phyloP scores from a whole-genome alignment of 2,113 vertebrate genomes.

The Chloropsis hardwickii region DNA sequence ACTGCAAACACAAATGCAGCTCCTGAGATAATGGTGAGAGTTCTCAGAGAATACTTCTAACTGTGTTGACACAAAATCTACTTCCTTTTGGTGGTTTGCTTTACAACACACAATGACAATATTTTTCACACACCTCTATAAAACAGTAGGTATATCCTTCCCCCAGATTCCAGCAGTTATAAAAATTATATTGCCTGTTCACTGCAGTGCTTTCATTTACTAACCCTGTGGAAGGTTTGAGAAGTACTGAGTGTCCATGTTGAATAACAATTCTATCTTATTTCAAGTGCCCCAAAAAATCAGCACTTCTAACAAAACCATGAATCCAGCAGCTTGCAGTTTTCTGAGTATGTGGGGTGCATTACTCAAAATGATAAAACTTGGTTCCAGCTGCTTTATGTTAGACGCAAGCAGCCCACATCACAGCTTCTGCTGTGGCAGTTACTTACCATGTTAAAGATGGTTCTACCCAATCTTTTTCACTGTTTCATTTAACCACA shows the following conservation, averaged over 20 bases:
- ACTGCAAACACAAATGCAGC: background rate
- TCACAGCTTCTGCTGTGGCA: background rate
- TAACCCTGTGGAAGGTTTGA: background rate
- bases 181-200: background rate
- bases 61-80: background rate
- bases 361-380: accelerated
- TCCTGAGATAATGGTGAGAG: background rate
- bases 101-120: background rate
- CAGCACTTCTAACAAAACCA: background rate
- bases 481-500: background rate
- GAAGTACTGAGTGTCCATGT: background rate
- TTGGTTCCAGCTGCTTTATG: background rate
- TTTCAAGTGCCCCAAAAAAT: background rate
- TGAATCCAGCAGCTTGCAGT: background rate
- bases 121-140: background rate
- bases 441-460: background rate
- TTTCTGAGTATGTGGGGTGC: background rate
- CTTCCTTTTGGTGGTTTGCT: background rate
- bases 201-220: background rate
- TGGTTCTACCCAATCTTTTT: background rate
- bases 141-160: background rate
- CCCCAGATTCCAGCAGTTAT: background rate
- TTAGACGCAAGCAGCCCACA: background rate
- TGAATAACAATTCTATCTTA: background rate
- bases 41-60: background rate